Conservation (phyloP, 2,888 invertebrate species). For the Athetis lepigone region DNA sequence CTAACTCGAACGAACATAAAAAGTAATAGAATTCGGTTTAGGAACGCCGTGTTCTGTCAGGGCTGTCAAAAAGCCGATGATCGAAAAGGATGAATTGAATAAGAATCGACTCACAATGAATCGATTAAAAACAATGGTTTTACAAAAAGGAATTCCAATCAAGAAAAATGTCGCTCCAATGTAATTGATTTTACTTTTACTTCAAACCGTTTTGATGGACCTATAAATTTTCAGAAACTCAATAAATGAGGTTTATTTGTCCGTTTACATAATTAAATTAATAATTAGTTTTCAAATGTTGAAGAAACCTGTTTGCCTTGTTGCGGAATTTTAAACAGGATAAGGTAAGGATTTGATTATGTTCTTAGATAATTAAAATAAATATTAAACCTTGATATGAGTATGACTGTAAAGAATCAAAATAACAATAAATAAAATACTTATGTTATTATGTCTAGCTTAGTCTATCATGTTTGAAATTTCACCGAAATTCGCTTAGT, state of each 20-base stretch:
- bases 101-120: constrained; percentile 35
- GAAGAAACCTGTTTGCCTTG: constrained; percentile 12
- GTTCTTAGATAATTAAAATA: neutral
- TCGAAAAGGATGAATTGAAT: too few relatives aligned
- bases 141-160: constrained; percentile 16
- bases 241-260: constrained; percentile 26
- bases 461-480: too few relatives aligned
- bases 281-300: constrained; percentile 20
- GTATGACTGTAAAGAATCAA: too few relatives aligned
- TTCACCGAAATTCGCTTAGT: too few relatives aligned
- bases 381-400: neutral
- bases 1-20: constrained; percentile 83
- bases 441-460: neutral
- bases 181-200: constrained; percentile 19
- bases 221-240: constrained; percentile 21
- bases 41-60: constrained; percentile 68
- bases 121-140: constrained; percentile 37
- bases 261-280: too few relatives aligned
- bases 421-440: too few relatives aligned
- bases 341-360: constrained; percentile 4
- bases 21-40: constrained; percentile 88
- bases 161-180: constrained; percentile 6
- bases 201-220: neutral
- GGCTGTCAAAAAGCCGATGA: constrained; percentile 46
- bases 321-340: constrained; percentile 2